A percentile compares a stretch with the other conserved stretches of the same genome.
Conservation (phyloP, 2,113 vertebrate genomes). For the Anser brachyrhynchus region DNA sequence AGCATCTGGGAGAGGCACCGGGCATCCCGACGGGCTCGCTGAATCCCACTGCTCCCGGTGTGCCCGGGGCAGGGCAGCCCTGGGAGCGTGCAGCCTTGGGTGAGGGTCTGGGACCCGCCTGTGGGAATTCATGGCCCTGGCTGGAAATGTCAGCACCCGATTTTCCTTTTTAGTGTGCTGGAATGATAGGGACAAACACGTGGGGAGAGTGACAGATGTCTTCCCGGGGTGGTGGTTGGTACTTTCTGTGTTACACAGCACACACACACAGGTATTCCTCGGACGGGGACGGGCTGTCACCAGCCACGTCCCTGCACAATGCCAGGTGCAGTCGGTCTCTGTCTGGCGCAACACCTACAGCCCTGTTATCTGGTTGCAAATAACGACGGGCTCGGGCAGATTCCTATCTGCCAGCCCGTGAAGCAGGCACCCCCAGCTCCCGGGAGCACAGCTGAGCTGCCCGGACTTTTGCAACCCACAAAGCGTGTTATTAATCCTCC, state of each 20-base stretch:
- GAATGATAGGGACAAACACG: neutral
- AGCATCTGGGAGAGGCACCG: neutral
- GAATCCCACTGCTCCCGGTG: neutral
- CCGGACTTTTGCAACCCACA: constrained; percentile 19
- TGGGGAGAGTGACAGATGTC: neutral
- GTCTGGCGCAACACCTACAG: rapidly evolving
- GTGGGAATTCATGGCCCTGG: neutral
- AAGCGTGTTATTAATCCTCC: neutral
- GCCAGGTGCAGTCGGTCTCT: rapidly evolving
- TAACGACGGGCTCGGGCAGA: neutral
- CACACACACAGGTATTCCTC: neutral
- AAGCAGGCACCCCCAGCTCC: neutral
- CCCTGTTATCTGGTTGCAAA: neutral
- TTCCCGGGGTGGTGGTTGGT: neutral
- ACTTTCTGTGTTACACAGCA: neutral
- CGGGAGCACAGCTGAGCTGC: neutral
- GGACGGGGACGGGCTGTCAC: neutral
- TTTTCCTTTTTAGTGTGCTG: neutral
- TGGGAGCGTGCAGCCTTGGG: too few relatives aligned
- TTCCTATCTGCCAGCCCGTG: neutral
- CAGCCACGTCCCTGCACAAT: neutral
- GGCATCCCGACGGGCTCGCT: neutral
- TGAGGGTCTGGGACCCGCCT: neutral
- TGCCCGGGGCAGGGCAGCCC: neutral
- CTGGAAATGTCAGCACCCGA: neutral